Base-by-base conservation (phyloP, 2,113 vertebrate species). In the Procavia capensis region DNA sequence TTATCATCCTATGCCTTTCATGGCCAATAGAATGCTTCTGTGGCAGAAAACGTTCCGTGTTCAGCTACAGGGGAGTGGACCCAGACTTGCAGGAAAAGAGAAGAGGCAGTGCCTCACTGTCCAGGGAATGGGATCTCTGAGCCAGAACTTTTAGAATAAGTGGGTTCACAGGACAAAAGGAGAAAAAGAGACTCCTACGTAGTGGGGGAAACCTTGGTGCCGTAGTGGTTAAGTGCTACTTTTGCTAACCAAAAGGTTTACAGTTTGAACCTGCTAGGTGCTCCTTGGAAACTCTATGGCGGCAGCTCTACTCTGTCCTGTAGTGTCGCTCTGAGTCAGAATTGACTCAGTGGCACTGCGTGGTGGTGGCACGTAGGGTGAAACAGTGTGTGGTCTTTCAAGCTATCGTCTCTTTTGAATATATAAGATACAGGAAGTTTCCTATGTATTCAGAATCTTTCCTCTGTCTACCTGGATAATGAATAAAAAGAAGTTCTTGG, bases 41-140 rank as follows among this genome's bases (percentile, higher is more conserved):
- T 0, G 8, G 70, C 0, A 27, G 78, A 70, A 27, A 43, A 11
- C 0, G 0, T 45, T 64, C 45, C 66, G 16, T 34, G 1, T 39
- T 74, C 29, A 19, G 34, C 75, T 9, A 10, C 0, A 19, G 45
- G 68, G 74, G 57, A 50, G 6, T 0, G 39, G 66, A 59, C 64
- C 39, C 25, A 20, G 74, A 9, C 19, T 24, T 1, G 16, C 3
- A 43, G 88, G 70, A 70, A n/a, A 2, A 4, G 0, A 3, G 27
- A 34, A 9, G 9, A 41, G 76, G 78, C 74, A 63, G 36, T 3
- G 0, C 41, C 50, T 61, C 20, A 20, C n/a, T 17, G 47, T 36
- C 19, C 8, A 34, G 61, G 88, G 50, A 39, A 64, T 20, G 31
- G 0, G 1, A 17, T 63, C 78, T 19, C 82, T 14, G 39, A 68